Base-by-base conservation (phyloP, 2,888 invertebrate species). In the Trachelus troglodyta region DNA sequence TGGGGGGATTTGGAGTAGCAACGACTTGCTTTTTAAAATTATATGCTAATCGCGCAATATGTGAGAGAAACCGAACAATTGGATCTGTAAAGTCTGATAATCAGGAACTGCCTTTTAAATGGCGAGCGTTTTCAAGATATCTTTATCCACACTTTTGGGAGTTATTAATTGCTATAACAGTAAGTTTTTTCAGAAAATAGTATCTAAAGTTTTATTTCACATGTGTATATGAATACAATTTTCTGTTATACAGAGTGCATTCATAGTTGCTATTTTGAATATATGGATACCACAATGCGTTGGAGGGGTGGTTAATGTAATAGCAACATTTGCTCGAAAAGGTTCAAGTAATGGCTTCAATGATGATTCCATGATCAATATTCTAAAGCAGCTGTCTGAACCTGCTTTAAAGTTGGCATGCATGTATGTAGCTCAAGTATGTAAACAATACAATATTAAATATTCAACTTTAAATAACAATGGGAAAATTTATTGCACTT, bases 271-370 rank as follows among this genome's bases (percentile, higher is more conserved):
- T 23, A 92, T 96, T 82, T 93, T 98, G 79, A 98, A 98, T 90
- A 96, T 98, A 78, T 95, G 97, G 92, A 97, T 98, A 86, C 98
- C 98, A 1, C 94, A 96, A 79, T 92, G 96, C 87, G 93, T 98
- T 79, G 98, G 98, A 34, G 94, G 94, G 74, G 93, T 98, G 40
- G 96, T 98, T 31, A 98, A 98, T 92, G 94, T 95, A 2, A 92
- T 97, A 73, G 94, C 95, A 0, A 93, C 93, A 81, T 93, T 94
- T 86, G 92, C 89, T 33, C 92, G 92, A 81, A 92, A 92, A 56
- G 92, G 89, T 82, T 90, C 92, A 83, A 90, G 89, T 0, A 79
- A 75, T 4, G 75, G 79, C 73, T 92, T 93, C 0, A 89, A 87
- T 69, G 89, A 87, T 74, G 92, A 92, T 75, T 91, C 92, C 0